phyloP scores from a whole-genome alignment of 2,888 invertebrate species.

The Luperina testacea region DNA sequence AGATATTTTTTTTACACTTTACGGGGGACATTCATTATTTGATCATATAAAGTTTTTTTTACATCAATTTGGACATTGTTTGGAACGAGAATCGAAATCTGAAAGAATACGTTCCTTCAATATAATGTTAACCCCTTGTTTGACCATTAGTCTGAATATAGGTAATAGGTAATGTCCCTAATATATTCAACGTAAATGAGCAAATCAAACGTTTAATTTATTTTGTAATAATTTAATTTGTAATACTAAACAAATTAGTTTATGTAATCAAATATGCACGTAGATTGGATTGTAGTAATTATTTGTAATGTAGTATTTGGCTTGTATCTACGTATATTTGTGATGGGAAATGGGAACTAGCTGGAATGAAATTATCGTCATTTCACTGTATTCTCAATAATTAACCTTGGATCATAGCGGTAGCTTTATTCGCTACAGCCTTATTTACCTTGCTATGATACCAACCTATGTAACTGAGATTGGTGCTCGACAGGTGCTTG shows the following conservation, averaged over 20 bases:
- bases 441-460: background rate
- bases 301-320: slow-evolving; percentile 28
- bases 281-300: slow-evolving; percentile 37
- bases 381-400: background rate
- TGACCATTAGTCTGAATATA: background rate
- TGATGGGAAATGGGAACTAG: background rate
- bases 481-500: no score
- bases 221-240: no score
- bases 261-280: slow-evolving; percentile 62
- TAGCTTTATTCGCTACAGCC: background rate
- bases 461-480: background rate
- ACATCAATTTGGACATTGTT: background rate
- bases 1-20: background rate
- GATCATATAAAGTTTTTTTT: background rate
- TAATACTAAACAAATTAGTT: slow-evolving; percentile 61
- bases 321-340: slow-evolving; percentile 8
- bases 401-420: background rate
- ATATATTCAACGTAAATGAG: slow-evolving; percentile 60
- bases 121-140: background rate
- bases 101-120: background rate
- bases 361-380: slow-evolving; percentile 9
- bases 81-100: background rate
- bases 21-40: no score
- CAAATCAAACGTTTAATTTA: slow-evolving; percentile 60
- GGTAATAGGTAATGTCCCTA: slow-evolving; percentile 23